Evolutionary conservation across 1,140 invertebrate species (phyloP).

Genomic region (Arion vulgaris): DNA sequence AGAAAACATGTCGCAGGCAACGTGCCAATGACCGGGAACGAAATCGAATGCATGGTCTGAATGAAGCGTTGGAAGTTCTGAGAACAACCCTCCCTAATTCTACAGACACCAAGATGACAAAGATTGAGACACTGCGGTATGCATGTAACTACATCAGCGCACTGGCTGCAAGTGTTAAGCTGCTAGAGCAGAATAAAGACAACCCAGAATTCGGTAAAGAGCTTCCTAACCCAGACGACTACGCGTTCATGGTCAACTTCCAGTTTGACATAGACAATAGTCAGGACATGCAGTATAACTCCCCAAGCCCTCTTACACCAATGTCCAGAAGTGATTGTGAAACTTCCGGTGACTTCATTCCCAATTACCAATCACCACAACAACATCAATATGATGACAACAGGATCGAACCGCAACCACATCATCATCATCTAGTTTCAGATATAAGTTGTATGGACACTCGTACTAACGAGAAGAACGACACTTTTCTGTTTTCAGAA

Average conservation of each 20-base stretch:
- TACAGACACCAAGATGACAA: constrained; percentile 96
- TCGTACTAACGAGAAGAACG: not conserved
- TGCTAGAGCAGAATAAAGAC: constrained; percentile 52
- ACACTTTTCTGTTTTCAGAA: not conserved
- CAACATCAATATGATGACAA: not conserved
- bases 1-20: constrained; percentile 23
- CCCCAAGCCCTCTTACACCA: not conserved
- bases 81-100: constrained; percentile 79
- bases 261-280: constrained; percentile 5
- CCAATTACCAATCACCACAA: not conserved
- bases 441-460: constrained; percentile 2
- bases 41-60: constrained; percentile 96
- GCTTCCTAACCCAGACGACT: constrained; percentile 35
- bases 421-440: not conserved
- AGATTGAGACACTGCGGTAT: constrained; percentile 96
- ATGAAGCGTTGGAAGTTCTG: constrained; percentile 92
- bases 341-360: not conserved
- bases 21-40: constrained; percentile 93
- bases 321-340: not conserved
- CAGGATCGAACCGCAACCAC: not conserved
- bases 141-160: constrained; percentile 97
- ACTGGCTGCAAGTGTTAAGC: constrained; percentile 83
- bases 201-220: not conserved
- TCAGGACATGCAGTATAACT: not conserved
- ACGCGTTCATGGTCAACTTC: constrained; percentile 35